phyloP scores from a whole-genome alignment of 2,888 invertebrate genomes.

The Brassicogethes aeneus region DNA sequence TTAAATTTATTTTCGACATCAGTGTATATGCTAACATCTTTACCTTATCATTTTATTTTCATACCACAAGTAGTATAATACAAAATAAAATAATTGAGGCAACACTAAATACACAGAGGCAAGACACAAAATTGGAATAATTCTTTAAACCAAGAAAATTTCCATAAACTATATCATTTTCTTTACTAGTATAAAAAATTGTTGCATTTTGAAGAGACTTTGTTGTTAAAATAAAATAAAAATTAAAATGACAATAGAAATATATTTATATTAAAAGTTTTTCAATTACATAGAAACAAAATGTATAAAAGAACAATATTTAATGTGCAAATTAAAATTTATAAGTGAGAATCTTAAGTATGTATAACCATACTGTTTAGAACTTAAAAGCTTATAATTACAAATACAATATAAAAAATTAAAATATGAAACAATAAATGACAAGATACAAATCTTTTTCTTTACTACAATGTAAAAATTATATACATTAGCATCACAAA shows the following conservation, averaged over 20 bases:
- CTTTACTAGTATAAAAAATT: not conserved
- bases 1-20: slow-evolving; percentile 36
- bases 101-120: slow-evolving; percentile 32
- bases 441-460: slow-evolving; percentile 8
- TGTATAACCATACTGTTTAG: slow-evolving; percentile 37
- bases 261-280: slow-evolving; percentile 39
- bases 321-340: slow-evolving; percentile 29
- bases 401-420: slow-evolving; percentile 19
- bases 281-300: slow-evolving; percentile 37
- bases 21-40: slow-evolving; percentile 33
- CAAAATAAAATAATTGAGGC: slow-evolving; percentile 13
- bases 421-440: slow-evolving; percentile 15
- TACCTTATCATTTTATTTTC: slow-evolving; percentile 3
- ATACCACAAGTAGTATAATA: not conserved
- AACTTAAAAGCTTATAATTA: slow-evolving; percentile 18
- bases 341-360: slow-evolving; percentile 27
- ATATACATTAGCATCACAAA: slow-evolving; percentile 32
- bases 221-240: slow-evolving; percentile 17
- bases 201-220: slow-evolving; percentile 10
- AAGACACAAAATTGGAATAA: slow-evolving; percentile 24
- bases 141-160: no score
- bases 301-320: slow-evolving; percentile 30
- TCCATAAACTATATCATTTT: not conserved
- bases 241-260: slow-evolving; percentile 34
- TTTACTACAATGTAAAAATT: slow-evolving; percentile 20